Conservation (phyloP, 2,113 vertebrate species). For the Ailuropoda melanoleuca region DNA sequence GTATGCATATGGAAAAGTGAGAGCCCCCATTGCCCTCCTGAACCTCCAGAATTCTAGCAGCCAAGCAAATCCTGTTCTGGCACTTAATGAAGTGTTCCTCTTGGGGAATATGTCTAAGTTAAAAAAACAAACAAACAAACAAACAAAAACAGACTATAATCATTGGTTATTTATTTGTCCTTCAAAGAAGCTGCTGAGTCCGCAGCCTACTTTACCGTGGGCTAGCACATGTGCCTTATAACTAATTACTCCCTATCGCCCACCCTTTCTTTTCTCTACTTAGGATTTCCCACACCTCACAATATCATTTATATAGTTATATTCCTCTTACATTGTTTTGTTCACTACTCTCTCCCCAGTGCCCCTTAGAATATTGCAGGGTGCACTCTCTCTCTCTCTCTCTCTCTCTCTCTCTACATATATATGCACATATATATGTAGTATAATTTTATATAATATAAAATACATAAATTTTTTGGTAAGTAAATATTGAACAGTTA, state of each 20-base stretch:
- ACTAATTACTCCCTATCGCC: neutral
- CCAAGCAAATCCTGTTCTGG: neutral
- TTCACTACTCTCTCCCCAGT: neutral
- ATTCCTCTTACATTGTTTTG: neutral
- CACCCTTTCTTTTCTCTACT: neutral
- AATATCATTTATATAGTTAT: too few relatives aligned
- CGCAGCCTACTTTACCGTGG: neutral
- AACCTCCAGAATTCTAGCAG: too few relatives aligned
- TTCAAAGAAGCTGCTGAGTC: neutral
- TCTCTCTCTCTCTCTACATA: too few relatives aligned
- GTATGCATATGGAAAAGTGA: accelerated
- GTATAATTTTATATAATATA: neutral
- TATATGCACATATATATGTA: neutral
- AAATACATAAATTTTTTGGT: neutral
- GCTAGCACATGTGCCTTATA: neutral
- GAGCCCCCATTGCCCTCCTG: neutral
- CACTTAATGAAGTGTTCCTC: neutral
- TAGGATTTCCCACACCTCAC: neutral
- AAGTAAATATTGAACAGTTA: neutral
- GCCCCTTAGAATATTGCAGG: neutral
- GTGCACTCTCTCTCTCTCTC: neutral
- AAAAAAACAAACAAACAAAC: too few relatives aligned
- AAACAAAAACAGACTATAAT: neutral
- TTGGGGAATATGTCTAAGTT: neutral
- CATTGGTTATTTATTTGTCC: neutral